phyloP scores from a whole-genome alignment of 35 echinoderm and acorn worm genomes.

The Strongylocentrotus purpuratus region DNA sequence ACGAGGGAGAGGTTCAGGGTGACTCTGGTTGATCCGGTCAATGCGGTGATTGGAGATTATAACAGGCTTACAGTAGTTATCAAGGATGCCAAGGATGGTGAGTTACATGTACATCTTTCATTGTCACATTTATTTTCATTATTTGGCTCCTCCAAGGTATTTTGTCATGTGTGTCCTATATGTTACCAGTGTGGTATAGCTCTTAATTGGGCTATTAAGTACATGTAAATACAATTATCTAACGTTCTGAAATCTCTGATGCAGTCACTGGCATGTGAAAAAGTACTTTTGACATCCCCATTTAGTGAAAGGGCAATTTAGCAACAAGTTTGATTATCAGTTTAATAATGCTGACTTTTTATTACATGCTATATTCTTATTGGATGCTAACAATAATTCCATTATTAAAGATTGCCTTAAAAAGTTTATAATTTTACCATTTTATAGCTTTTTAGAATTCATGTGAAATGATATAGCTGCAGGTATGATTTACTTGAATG shows the following conservation, averaged over 20 bases:
- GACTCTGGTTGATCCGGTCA: constrained; percentile 68
- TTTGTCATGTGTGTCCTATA: background rate
- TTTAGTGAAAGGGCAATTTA: background rate
- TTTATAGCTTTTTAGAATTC: too few species aligned
- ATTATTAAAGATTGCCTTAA: too few species aligned
- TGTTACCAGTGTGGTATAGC: background rate
- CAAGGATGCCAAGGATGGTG: constrained; percentile 86
- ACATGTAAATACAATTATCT: too few species aligned
- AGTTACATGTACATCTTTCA: background rate
- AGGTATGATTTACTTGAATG: background rate
- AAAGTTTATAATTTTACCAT: too few species aligned
- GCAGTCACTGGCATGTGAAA: background rate
- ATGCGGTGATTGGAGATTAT: constrained; percentile 76
- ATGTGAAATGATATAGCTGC: background rate
- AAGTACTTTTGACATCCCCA: background rate
- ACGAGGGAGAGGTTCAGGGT: constrained; percentile 80
- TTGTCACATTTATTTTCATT: background rate
- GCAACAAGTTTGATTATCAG: background rate
- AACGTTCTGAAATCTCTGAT: background rate
- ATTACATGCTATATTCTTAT: too few species aligned
- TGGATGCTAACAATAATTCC: too few species aligned
- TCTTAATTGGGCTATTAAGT: too few species aligned
- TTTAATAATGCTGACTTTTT: too few species aligned
- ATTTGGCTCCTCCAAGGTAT: background rate
- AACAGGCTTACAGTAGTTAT: constrained; percentile 76